A percentile compares a stretch with the other conserved stretches of the same genome.
These are phyloP conservation scores for Craseonycteris thonglongyai DNA, from an alignment of 2,113 vertebrate species.

Conservation along the genomic window DNA sequence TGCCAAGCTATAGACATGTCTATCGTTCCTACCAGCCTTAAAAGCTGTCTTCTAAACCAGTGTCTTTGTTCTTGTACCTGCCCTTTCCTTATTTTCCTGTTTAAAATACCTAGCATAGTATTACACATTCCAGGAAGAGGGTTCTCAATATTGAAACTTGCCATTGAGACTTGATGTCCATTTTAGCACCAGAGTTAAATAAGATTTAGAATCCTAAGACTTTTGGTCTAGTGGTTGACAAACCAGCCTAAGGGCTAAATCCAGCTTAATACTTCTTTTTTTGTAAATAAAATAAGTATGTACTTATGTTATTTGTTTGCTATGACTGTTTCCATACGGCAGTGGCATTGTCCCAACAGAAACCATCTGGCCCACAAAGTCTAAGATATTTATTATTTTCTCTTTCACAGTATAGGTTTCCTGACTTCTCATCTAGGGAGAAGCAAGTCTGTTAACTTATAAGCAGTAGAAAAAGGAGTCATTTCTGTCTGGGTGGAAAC, in stretches of 20 bases:
- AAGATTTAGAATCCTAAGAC: background rate
- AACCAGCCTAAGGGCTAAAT: background rate
- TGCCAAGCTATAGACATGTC: background rate
- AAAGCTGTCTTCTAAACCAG: background rate
- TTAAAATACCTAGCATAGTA: background rate
- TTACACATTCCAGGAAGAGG: background rate
- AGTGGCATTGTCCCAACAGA: background rate
- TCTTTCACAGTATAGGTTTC: background rate
- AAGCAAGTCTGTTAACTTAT: background rate
- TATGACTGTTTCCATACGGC: background rate
- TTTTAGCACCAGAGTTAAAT: background rate
- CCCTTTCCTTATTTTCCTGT: background rate
- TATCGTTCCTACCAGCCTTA: background rate
- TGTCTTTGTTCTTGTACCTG: background rate
- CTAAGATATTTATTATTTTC: background rate
- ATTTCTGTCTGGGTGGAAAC: conserved; percentile 9
- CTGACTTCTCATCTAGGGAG: background rate
- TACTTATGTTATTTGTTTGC: background rate
- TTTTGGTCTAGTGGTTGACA: background rate
- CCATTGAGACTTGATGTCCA: background rate
- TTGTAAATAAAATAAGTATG: background rate
- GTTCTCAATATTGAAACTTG: background rate
- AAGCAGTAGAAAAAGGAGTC: background rate
- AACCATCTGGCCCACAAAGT: background rate
- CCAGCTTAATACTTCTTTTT: background rate